Conservation (phyloP, 2,888 invertebrate genomes). For the Cheilosia scutellata region DNA sequence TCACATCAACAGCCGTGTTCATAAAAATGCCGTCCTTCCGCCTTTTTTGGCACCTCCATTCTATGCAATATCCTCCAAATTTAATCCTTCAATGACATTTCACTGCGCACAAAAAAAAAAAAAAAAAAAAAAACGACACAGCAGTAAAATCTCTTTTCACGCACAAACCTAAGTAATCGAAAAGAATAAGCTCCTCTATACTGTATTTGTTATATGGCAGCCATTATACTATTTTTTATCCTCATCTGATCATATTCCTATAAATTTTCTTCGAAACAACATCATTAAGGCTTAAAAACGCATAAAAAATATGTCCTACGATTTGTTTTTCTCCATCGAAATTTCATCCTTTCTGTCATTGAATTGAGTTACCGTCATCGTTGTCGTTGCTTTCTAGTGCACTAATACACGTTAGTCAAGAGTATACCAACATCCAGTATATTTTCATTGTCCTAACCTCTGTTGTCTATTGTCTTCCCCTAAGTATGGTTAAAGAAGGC, state of each 20-base stretch:
- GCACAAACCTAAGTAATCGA: slow-evolving; percentile 8
- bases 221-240: slow-evolving; percentile 44
- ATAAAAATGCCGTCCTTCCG: neutral
- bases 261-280: slow-evolving; percentile 54
- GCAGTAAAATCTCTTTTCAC: slow-evolving; percentile 21
- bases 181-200: slow-evolving; percentile 10
- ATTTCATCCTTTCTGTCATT: slow-evolving; percentile 51
- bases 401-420: slow-evolving; percentile 4
- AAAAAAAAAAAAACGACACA: neutral
- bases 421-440: neutral
- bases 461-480: slow-evolving; percentile 23
- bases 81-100: slow-evolving; percentile 48
- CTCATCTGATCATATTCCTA: slow-evolving; percentile 33
- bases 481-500: neutral
- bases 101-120: slow-evolving; percentile 5
- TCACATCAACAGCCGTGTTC: neutral
- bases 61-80: neutral
- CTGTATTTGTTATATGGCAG: slow-evolving; percentile 12
- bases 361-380: slow-evolving; percentile 54
- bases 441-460: slow-evolving; percentile 35
- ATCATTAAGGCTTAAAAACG: slow-evolving; percentile 68
- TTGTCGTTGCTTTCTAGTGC: slow-evolving; percentile 2
- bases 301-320: slow-evolving; percentile 69
- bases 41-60: neutral
- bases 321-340: slow-evolving; percentile 49